Evolutionary conservation across 2,113 vertebrate species (phyloP), one percentile per base, ranked within the genome.

Genomic region (Megaleporinus macrocephalus): DNA sequence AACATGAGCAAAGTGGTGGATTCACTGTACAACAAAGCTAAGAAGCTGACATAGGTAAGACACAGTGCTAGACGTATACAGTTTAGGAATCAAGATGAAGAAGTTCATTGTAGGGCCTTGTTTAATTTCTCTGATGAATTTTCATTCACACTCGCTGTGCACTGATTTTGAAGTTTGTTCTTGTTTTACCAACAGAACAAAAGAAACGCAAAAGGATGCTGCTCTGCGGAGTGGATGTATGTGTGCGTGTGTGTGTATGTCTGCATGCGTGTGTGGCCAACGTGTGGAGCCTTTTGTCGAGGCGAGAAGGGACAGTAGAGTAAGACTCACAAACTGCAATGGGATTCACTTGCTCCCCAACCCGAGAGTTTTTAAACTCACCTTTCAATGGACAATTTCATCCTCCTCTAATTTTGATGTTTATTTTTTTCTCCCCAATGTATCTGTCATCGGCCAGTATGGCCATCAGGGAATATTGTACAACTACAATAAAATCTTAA

Each of bases 1-100:
- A 99, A 98, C 88, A 98, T 99, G 98, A 99, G 98, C 90, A 99
- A 99, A 97, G 98, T 99, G 82, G 98, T 99, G 95, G 98, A 99
- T 93, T 99, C 98, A 13, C 97, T 99, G 91, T 99, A 99, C 97
- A 99, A 98, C 96, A 99, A 99, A 96, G 98, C 98, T 90, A 99
- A 99, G 95, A 99, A 99, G 90, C 92, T 99, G 79, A 99, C 98
- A 98, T 99, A 99, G 97, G 98, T 99, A 90, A 93, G 94, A 29
- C 16, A 6, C 16, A 6, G 9, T 16, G 22, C 1, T 22, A 22
- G n/a, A n/a, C n/a, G n/a, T n/a, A n/a, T n/a, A n/a, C n/a, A n/a
- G n/a, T n/a, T n/a, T n/a, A n/a, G n/a, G n/a, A n/a, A n/a, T n/a
- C n/a, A n/a, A n/a, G n/a, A n/a, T n/a, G n/a, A n/a, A n/a, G n/a